Base-by-base conservation (phyloP, 2,888 invertebrate species). In the Antitype chi region DNA sequence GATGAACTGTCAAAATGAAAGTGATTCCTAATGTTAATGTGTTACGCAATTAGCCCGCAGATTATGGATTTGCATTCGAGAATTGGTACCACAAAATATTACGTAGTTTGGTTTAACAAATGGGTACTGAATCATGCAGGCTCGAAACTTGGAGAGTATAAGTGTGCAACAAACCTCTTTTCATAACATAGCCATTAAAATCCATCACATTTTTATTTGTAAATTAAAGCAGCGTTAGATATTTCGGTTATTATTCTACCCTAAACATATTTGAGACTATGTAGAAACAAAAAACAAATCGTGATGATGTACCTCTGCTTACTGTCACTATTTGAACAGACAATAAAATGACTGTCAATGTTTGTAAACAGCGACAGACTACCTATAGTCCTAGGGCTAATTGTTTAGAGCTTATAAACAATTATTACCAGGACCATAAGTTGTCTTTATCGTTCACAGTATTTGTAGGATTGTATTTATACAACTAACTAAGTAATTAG, bases 291-390 rank as follows among this genome's bases (percentile, higher is more conserved):
- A 70, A 67, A 74, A 70, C 70, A 59, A 43, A 68, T 59, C 13
- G 25, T 32, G 66, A 66, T 57, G 66, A 67, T 28, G 47, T n/a
- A 52, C 7, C 2, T 17, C 28, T 53, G 32, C 6, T 32, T 63
- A 47, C 57, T 49, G 9, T 66, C 15, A 32, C 38, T 59, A 60
- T 60, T 63, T 17, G 4, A 62, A 15, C 28, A 0, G 15, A 80
- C 63, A 84, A 80, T 74, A 32, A 67, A 70, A 73, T 68, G 23
- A 80, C 57, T 49, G 13, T 60, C 25, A 7, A 53, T 74, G 52
- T 80, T 85, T 80, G 49, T 80, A 74, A 84, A 80, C 53, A 70
- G 5, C 38, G 38, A 38, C 38, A 38, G 38, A 38, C 38, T 5
- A 38, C 38, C 38, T 38, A 2, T 38, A 6, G 38, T 38, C 38